These are phyloP conservation scores for Chloroceryle aenea DNA, from an alignment of 2,113 vertebrate species.

Conservation along the genomic window DNA sequence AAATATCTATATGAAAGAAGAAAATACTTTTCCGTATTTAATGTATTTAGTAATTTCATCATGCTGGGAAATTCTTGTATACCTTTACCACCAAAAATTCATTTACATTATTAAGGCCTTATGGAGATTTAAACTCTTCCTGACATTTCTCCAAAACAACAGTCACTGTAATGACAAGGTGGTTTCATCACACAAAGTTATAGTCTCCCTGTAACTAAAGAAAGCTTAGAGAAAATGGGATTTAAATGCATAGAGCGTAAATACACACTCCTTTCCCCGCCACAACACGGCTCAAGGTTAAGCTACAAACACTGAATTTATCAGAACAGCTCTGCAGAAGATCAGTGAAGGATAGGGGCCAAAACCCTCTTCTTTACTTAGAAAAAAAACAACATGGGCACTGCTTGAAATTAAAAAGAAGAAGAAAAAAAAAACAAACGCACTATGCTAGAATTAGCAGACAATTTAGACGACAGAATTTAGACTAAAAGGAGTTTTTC, in stretches of 20 bases:
- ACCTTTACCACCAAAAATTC: neutral
- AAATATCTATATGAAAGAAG: neutral
- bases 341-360: neutral
- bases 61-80: neutral
- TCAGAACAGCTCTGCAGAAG: neutral
- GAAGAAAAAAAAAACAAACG: neutral
- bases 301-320: neutral
- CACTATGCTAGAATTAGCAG: neutral
- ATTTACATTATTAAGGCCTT: neutral
- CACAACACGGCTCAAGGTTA: neutral
- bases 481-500: neutral
- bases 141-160: neutral
- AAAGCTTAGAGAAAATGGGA: neutral
- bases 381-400: neutral
- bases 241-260: neutral
- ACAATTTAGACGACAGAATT: neutral
- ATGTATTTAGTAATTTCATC: neutral
- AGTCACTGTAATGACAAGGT: neutral
- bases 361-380: neutral
- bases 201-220: neutral
- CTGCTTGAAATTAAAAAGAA: neutral
- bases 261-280: neutral
- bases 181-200: neutral
- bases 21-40: neutral
- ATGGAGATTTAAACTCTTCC: neutral